Conservation (phyloP, 37 sponge, comb jelly and placozoan species). For the Beroe forskalii region DNA sequence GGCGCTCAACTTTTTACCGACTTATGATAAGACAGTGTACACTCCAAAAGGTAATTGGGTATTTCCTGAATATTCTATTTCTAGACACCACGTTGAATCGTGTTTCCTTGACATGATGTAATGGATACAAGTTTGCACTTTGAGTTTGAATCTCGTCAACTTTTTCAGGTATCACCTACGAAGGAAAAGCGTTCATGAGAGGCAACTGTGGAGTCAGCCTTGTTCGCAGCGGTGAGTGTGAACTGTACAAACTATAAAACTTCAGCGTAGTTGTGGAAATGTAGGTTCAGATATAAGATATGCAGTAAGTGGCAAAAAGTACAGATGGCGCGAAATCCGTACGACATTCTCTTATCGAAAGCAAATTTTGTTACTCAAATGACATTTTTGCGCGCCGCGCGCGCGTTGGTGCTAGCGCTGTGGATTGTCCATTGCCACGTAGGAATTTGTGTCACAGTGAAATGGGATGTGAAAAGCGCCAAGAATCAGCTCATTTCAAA, state of each 20-base stretch:
- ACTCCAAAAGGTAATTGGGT: slow-evolving; percentile 85
- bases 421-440: background rate
- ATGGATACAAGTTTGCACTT: too few relatives aligned
- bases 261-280: background rate
- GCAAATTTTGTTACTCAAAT: background rate
- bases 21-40: slow-evolving; percentile 69
- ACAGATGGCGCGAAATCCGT: slow-evolving; percentile 16
- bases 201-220: slow-evolving; percentile 94
- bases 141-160: too few relatives aligned
- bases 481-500: too few relatives aligned
- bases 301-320: background rate
- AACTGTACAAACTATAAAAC: too few relatives aligned
- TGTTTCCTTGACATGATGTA: too few relatives aligned
- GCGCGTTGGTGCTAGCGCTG: background rate
- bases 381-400: background rate
- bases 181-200: slow-evolving; percentile 80
- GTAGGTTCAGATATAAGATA: too few relatives aligned
- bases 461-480: too few relatives aligned
- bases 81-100: too few relatives aligned
- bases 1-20: slow-evolving; percentile 82
- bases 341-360: background rate
- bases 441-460: too few relatives aligned
- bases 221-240: slow-evolving; percentile 83
- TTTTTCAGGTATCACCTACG: slow-evolving; percentile 72
- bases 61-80: too few relatives aligned